Conservation (phyloP, 1,140 invertebrate genomes). For the Drosophila virilis region DNA sequence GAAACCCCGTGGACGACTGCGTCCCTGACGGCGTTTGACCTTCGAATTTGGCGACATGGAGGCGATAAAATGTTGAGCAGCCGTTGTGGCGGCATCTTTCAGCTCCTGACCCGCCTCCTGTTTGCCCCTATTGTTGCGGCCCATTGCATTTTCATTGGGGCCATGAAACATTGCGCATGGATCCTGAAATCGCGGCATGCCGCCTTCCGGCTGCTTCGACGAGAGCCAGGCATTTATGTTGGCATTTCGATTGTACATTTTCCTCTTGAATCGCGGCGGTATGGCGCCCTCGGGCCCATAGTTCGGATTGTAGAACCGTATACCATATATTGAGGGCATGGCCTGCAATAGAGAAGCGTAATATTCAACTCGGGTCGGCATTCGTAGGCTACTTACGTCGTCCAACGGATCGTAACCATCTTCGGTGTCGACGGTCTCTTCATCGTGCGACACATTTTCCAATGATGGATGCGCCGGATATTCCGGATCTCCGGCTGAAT, state of each 20-base stretch:
- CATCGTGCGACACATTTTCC: background rate
- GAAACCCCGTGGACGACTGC: slow-evolving; percentile 15
- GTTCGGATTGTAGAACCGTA: slow-evolving; percentile 32
- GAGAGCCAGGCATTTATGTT: background rate
- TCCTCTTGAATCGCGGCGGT: background rate
- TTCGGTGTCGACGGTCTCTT: background rate
- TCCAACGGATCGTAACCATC: slow-evolving; percentile 5
- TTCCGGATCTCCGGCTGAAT: background rate
- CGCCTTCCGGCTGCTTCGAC: background rate
- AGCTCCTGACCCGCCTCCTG: background rate
- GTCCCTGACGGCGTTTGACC: slow-evolving; percentile 21
- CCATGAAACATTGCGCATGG: background rate
- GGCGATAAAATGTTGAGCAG: too few species aligned
- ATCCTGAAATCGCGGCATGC: background rate
- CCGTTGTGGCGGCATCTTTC: background rate
- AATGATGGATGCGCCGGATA: background rate
- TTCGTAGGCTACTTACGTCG: slow-evolving; percentile 7
- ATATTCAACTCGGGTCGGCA: background rate
- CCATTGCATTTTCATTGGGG: background rate
- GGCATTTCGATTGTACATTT: background rate
- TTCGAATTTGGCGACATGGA: slow-evolving; percentile 13
- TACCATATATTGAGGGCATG: slow-evolving; percentile 12
- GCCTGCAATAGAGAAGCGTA: background rate
- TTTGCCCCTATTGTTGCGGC: background rate
- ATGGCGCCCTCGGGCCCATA: background rate